Evolutionary conservation across 2,888 invertebrate species (phyloP).

Genomic region (Yponomeuta cagnagella): DNA sequence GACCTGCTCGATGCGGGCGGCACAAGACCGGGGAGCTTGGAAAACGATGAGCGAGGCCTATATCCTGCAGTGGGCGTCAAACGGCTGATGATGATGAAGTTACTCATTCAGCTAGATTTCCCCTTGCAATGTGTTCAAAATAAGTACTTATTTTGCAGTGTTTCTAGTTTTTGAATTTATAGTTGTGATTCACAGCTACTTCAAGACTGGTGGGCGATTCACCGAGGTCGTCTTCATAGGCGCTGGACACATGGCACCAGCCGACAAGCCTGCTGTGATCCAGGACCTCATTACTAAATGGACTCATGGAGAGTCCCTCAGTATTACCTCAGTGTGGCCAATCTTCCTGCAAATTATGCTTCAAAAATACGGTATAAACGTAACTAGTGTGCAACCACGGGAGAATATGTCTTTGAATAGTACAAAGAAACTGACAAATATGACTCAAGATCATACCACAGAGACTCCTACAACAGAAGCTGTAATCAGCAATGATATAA

Average conservation of each 20-base stretch:
- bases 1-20: no score
- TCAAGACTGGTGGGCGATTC: constrained; percentile 68
- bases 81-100: no score
- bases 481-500: not conserved
- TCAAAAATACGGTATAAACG: not conserved
- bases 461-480: not conserved
- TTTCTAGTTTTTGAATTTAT: not conserved
- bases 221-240: constrained; percentile 76
- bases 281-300: constrained; percentile 75
- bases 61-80: no score
- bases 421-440: not conserved
- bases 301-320: constrained; percentile 39
- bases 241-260: constrained; percentile 80
- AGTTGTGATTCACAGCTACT: constrained; percentile 51
- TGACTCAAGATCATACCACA: not conserved
- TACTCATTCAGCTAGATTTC: no score
- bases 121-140: no score
- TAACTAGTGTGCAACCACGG: not conserved
- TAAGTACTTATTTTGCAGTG: no score
- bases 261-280: constrained; percentile 73
- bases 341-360: not conserved
- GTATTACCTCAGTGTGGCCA: not conserved
- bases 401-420: not conserved
- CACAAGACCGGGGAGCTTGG: no score
- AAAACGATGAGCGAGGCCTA: no score